Percentiles rank a stretch among this genome's conserved stretches.
These are phyloP conservation scores for Myotis yumanensis DNA, from an alignment of 2,113 vertebrate genomes.

Conservation along the genomic window DNA sequence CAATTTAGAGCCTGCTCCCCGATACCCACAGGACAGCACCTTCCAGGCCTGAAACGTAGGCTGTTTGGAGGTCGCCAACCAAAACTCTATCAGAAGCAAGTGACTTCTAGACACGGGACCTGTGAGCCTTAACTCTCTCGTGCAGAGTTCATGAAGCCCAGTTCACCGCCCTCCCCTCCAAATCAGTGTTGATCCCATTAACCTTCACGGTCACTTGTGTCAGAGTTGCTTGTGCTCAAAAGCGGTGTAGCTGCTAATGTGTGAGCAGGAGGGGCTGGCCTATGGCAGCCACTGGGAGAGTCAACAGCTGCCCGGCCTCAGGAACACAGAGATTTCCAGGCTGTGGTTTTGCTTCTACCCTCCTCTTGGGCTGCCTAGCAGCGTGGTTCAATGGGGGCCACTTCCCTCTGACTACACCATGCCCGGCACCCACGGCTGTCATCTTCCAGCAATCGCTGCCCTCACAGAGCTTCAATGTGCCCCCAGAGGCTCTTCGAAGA, in stretches of 20 bases:
- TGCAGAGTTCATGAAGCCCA: neutral
- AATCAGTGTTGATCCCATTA: neutral
- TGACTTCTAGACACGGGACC: neutral
- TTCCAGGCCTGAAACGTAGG: neutral
- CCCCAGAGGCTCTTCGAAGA: neutral
- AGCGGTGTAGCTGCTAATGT: neutral
- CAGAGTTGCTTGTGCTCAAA: neutral
- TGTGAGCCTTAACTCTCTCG: neutral
- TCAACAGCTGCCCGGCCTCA: neutral
- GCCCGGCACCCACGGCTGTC: fast-evolving
- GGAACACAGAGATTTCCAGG: neutral
- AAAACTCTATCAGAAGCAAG: neutral
- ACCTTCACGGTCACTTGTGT: neutral
- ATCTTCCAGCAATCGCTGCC: neutral
- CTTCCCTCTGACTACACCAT: neutral
- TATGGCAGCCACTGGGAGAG: neutral
- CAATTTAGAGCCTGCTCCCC: neutral
- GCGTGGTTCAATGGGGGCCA: neutral
- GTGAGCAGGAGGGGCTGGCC: neutral
- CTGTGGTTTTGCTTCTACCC: neutral
- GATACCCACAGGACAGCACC: neutral
- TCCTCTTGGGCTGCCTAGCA: neutral
- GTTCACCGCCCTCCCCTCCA: neutral
- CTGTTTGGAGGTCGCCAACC: neutral
- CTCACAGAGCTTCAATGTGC: neutral